Base-by-base conservation (phyloP, 2,888 invertebrate species). In the Ischnura elegans region DNA sequence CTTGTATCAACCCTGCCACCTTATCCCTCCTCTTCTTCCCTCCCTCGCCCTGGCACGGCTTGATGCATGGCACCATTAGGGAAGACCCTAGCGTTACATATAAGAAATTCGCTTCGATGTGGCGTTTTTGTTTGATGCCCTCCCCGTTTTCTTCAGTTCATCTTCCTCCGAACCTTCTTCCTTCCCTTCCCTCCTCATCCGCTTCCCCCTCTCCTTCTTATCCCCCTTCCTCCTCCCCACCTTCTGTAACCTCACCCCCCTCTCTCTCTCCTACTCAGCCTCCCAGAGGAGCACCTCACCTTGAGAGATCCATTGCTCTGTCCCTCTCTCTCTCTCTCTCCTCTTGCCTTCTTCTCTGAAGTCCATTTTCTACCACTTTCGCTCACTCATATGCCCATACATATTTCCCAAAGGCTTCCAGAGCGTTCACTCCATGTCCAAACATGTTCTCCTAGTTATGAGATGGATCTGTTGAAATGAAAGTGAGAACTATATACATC, bases 1-100 rank as follows among this genome's bases (percentile, higher is more conserved):
- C 36, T 43, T 61, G 21, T n/a, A 16, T 21, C 61, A n/a, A 42
- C 86, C 45, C 46, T 42, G 43, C 86, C 86, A 16, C 5, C 3
- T 36, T n/a, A n/a, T 6, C 36, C 51, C 87, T 87, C 87, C 51
- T 21, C 51, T 87, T 43, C 87, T 84, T 10, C 61, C 55, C 0
- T 36, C 87, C 87, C 46, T 51, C 55, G 61, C 10, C 61, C 42
- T 2, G 25, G 47, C n/a, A 36, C 61, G 43, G 51, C 90, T 90
- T 90, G 90, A 90, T 90, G 90, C 90, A 90, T 90, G 90, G 90
- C 90, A 90, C 90, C 90, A 90, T 90, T 90, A 90, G 90, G 90
- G 61, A 90, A 90, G 90, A 90, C 90, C 90, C 90, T 90, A 61
- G 90, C 90, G 90, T 90, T 90, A 90, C 90, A 90, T 90, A 90